Percentiles rank a stretch among this genome's conserved stretches.
These are phyloP conservation scores for Drosophila austrosaltans DNA, from an alignment of 2,888 invertebrate species.

Conservation along the genomic window DNA sequence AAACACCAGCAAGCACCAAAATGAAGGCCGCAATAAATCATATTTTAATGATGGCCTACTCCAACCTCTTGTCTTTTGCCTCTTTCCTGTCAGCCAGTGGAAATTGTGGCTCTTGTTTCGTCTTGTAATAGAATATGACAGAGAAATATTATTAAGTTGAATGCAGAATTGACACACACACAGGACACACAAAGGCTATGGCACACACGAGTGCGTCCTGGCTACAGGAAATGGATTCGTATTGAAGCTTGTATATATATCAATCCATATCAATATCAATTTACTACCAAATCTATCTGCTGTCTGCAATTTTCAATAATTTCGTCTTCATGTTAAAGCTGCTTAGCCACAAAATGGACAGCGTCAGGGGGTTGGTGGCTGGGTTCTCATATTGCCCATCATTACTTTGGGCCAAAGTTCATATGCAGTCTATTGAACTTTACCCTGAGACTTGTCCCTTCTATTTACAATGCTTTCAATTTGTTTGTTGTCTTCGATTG, in stretches of 20 bases:
- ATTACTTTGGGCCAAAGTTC: slow-evolving; percentile 41
- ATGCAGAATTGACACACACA: slow-evolving; percentile 53
- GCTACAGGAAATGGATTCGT: slow-evolving; percentile 10
- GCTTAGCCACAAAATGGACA: not conserved
- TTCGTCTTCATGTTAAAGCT: not conserved
- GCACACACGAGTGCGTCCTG: slow-evolving; percentile 6
- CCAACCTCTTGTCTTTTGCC: slow-evolving; percentile 25
- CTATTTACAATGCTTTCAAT: slow-evolving; percentile 64
- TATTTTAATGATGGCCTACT: slow-evolving; percentile 72
- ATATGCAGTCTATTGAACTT: slow-evolving; percentile 71
- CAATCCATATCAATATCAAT: slow-evolving; percentile 58
- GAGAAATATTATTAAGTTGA: slow-evolving; percentile 52
- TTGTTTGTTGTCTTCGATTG: slow-evolving; percentile 28
- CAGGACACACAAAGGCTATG: slow-evolving; percentile 17
- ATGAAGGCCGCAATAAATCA: slow-evolving; percentile 65
- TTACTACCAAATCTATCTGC: slow-evolving; percentile 19
- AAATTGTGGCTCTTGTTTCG: slow-evolving; percentile 11
- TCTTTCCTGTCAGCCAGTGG: slow-evolving; percentile 44
- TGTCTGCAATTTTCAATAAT: slow-evolving; percentile 43
- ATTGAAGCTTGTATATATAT: slow-evolving; percentile 20
- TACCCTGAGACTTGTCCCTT: not conserved
- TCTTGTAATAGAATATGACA: slow-evolving; percentile 62
- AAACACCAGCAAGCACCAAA: slow-evolving; percentile 17
- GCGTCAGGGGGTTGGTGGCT: not conserved
- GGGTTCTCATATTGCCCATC: not conserved